Conservation (phyloP, 1,140 invertebrate genomes). For the Halotydeus destructor region DNA sequence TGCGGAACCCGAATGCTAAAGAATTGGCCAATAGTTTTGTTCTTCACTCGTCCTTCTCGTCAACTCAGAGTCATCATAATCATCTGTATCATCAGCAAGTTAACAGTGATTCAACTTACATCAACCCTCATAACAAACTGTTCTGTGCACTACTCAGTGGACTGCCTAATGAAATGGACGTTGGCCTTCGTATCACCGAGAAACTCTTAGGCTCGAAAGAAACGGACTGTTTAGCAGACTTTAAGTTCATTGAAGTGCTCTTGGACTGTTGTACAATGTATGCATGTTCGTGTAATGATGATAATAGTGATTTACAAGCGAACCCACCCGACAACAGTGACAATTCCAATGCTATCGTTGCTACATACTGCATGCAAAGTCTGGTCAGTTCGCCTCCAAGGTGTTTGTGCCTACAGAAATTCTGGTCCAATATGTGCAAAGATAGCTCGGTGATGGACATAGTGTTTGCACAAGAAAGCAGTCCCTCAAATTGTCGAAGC, state of each 20-base stretch:
- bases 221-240: constrained; percentile 8
- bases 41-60: neutral
- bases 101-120: neutral
- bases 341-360: too few species aligned
- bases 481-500: neutral
- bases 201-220: constrained; percentile 46
- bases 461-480: neutral
- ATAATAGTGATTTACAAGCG: neutral
- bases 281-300: constrained; percentile 11
- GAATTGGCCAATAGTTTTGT: neutral
- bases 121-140: constrained; percentile 31
- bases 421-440: constrained; percentile 5
- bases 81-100: neutral
- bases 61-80: too few species aligned
- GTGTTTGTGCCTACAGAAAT: constrained; percentile 6
- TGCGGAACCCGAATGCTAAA: neutral
- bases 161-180: constrained; percentile 93
- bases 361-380: too few species aligned
- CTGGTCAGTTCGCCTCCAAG: too few species aligned
- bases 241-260: constrained; percentile 13
- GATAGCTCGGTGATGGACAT: constrained; percentile 4
- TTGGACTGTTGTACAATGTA: constrained; percentile 10
- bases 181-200: constrained; percentile 90
- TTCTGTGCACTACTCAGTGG: constrained; percentile 73
- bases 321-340: too few species aligned